Conservation (phyloP, 2,113 vertebrate species). For the Zapus hudsonius region DNA sequence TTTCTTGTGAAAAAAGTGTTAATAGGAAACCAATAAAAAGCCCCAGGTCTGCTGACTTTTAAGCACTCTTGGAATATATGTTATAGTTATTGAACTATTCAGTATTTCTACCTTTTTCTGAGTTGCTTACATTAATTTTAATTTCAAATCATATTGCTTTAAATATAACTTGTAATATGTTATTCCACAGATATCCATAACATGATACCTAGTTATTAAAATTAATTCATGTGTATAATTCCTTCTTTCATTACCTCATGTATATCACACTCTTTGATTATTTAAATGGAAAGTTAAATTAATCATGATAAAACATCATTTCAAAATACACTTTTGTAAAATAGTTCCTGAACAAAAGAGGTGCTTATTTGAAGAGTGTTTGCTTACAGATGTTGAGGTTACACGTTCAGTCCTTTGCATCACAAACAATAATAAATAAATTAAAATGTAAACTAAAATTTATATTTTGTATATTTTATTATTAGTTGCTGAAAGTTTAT, state of each 20-base stretch:
- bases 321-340: not conserved
- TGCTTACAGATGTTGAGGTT: not conserved
- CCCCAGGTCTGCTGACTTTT: not conserved
- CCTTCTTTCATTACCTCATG: not conserved
- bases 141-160: slow-evolving; percentile 4
- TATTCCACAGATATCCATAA: not conserved
- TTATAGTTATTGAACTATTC: not conserved
- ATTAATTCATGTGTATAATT: not conserved
- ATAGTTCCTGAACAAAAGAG: not conserved
- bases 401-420: not conserved
- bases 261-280: not conserved
- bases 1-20: not conserved
- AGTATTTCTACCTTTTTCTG: not conserved
- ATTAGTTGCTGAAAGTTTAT: not conserved
- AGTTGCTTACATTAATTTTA: not conserved
- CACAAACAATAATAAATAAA: not conserved
- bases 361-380: not conserved
- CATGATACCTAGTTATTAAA: not conserved
- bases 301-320: not conserved
- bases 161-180: not conserved
- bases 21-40: slow-evolving; percentile 21
- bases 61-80: not conserved
- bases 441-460: not conserved
- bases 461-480: not conserved
- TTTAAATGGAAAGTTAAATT: not conserved